Evolutionary conservation across 2,888 invertebrate genomes (phyloP), one percentile per base, ranked within the genome.

Genomic region (Volucella zonaria): DNA sequence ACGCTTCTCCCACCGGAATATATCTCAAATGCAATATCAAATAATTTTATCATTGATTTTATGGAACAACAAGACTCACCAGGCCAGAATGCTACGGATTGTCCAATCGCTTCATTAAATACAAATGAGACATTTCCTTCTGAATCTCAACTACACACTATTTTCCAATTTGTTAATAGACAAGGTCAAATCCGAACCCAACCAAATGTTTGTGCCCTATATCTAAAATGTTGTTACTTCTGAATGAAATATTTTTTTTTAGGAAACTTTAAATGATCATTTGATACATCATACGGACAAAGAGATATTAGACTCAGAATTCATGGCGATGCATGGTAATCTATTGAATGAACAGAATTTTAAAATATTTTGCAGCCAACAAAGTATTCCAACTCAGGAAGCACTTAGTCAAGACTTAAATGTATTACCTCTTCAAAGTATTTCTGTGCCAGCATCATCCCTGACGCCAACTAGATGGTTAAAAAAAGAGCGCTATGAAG

Each of bases 21-120:
- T 87, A 88, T 91, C 86, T 88, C 90, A 10, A 89, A 89, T 56
- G 82, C 87, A 14, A 80, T 88, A 59, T 79, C 90, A 1, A 90
- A 90, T 75, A 89, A 89, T 42, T 91, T 91, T 38, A 91, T 92
- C 61, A 91, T 92, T 87, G 91, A 91, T 78, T 87, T 91, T 18
- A 91, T 92, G 31, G 89, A 89, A 64, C 89, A 89, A 9, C 82
- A 82, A 12, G 87, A 87, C 59, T 45, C 62, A 8, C 51, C 88
- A 42, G 86, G 81, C 0, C 87, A 76, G 14, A 54, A 80, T 23
- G 18, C 62, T 4, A 23, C 64, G 0, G 86, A 78, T 31, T 86
- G 81, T 49, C 47, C 52, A 12, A 81, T 81, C 4, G 11, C 67
- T n/a, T 52, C 76, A 38, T 49, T 86, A 18, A 76, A 64, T 66